A percentile compares a stretch with the other conserved stretches of the same genome.
Conservation (phyloP, 2,113 vertebrate species). For the Callaeas wilsoni region DNA sequence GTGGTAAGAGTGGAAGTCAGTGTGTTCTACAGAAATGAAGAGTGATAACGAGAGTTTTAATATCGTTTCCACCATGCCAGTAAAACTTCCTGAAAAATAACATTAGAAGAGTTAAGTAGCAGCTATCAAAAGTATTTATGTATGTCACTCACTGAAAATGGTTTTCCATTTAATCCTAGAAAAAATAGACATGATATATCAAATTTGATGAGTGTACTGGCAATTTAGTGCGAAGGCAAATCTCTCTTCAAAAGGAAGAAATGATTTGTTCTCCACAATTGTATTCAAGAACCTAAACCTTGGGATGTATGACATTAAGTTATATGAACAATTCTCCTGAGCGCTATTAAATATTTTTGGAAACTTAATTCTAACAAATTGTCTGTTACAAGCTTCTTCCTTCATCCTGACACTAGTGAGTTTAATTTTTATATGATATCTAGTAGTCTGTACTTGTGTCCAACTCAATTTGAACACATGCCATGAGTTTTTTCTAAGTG, state of each 20-base stretch:
- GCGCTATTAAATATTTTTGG: background rate
- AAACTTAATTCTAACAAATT: background rate
- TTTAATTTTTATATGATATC: background rate
- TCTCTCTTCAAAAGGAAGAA: background rate
- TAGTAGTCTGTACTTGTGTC: background rate
- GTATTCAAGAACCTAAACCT: background rate
- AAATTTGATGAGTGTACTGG: background rate
- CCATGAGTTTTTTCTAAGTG: background rate
- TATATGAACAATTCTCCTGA: background rate
- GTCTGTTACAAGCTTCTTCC: background rate
- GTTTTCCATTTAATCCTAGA: background rate
- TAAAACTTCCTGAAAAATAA: background rate
- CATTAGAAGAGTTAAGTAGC: background rate
- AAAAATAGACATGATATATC: background rate
- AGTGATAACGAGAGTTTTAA: background rate
- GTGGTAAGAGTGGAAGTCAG: accelerated
- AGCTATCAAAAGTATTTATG: background rate
- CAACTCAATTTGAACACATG: background rate
- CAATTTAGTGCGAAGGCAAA: background rate
- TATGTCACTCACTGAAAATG: background rate
- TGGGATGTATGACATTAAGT: background rate
- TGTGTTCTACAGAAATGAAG: background rate
- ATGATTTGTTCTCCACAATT: background rate
- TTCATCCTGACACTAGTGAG: background rate
- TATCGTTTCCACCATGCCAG: background rate